phyloP scores from a whole-genome alignment of 2,797 vertebrate genomes.

The Helicolenus hilgendorfi region DNA sequence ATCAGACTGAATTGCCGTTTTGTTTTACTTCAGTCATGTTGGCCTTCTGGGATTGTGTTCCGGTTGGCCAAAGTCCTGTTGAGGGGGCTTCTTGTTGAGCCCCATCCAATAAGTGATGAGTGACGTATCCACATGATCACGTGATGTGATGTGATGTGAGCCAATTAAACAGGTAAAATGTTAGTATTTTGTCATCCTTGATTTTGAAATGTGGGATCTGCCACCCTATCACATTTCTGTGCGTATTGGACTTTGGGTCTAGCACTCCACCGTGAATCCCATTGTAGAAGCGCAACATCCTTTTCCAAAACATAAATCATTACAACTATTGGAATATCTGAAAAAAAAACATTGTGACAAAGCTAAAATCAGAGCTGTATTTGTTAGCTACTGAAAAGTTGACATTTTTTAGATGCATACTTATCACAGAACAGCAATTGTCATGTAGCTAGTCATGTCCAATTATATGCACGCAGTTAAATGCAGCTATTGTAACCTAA shows the following conservation, averaged over 20 bases:
- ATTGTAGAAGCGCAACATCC: too few species aligned
- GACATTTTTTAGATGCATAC: background rate
- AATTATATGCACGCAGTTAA: background rate
- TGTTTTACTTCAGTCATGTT: background rate
- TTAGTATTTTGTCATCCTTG: too few species aligned
- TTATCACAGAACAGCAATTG: background rate
- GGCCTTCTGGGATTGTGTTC: too few species aligned
- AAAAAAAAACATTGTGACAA: background rate
- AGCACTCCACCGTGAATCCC: too few species aligned
- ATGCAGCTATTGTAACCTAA: background rate
- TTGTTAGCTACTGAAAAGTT: background rate
- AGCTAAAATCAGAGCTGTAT: background rate
- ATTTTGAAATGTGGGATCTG: too few species aligned
- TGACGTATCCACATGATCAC: background rate
- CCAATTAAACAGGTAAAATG: too few species aligned
- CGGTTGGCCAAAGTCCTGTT: background rate
- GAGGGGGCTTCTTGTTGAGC: background rate
- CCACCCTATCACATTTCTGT: too few species aligned
- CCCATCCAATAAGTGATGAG: background rate
- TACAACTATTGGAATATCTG: background rate
- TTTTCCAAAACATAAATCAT: too few species aligned
- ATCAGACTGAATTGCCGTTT: background rate
- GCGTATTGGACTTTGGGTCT: too few species aligned
- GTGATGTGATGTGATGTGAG: too few species aligned
- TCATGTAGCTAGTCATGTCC: background rate